phyloP scores from a whole-genome alignment of 2,113 vertebrate genomes.

The Centropristis striata region DNA sequence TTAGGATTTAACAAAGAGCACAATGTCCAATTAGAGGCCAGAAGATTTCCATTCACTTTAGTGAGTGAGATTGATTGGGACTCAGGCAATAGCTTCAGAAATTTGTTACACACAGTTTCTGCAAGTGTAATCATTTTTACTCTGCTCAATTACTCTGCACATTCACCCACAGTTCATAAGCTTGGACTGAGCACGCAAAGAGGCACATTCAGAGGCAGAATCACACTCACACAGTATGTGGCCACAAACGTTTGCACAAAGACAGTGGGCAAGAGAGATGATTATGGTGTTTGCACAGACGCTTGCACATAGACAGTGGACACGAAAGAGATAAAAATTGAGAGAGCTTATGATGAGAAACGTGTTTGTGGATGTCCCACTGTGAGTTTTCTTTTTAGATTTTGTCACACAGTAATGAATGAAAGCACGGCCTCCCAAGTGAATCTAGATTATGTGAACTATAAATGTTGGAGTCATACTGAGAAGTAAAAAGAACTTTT shows the following conservation, averaged over 20 bases:
- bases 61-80: conserved; percentile 56
- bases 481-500: background rate
- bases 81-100: conserved; percentile 23
- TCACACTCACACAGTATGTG: conserved; percentile 12
- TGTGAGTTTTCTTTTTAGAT: conserved; percentile 38
- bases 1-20: conserved; percentile 37
- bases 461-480: background rate
- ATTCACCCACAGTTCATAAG: conserved; percentile 34
- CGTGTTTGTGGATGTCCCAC: conserved; percentile 35
- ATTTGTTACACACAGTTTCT: conserved; percentile 49
- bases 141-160: conserved; percentile 55
- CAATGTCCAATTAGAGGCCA: conserved; percentile 25
- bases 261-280: conserved; percentile 30
- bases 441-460: background rate
- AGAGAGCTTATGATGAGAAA: conserved; percentile 11
- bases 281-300: conserved; percentile 32
- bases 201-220: conserved; percentile 35
- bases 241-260: conserved; percentile 45
- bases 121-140: conserved; percentile 62
- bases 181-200: conserved; percentile 53
- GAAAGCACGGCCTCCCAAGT: background rate
- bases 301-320: conserved; percentile 34
- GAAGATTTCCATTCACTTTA: conserved; percentile 43
- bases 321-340: background rate
- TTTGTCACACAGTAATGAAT: conserved; percentile 13